These are phyloP conservation scores for Lerista edwardsae DNA, from an alignment of 2,797 vertebrate species.

Conservation along the genomic window DNA sequence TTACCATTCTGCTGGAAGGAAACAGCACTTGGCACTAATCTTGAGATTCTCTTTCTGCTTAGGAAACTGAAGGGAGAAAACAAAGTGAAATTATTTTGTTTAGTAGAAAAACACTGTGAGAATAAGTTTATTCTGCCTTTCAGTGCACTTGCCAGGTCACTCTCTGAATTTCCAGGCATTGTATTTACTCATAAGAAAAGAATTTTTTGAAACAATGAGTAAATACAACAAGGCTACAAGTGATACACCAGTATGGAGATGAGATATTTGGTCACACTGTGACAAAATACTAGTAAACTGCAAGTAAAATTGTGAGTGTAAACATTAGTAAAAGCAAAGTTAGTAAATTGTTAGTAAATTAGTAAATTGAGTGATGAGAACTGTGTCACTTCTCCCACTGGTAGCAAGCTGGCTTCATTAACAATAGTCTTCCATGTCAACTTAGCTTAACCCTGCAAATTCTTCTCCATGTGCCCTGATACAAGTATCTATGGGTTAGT, in stretches of 20 bases:
- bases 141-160: neutral
- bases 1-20: constrained; percentile 61
- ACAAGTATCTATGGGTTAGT: too few relatives aligned
- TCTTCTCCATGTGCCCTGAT: neutral
- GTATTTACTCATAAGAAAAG: neutral
- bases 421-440: neutral
- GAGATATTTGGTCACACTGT: neutral
- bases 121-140: neutral
- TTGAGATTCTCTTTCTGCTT: constrained; percentile 50
- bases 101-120: neutral
- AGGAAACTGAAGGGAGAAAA: constrained; percentile 47
- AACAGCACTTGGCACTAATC: constrained; percentile 53
- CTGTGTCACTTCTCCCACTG: too few relatives aligned
- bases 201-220: neutral
- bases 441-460: neutral
- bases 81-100: constrained; percentile 9
- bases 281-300: neutral
- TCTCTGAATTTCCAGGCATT: constrained; percentile 10
- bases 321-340: too few relatives aligned
- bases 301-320: too few relatives aligned
- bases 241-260: neutral
- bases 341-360: neutral
- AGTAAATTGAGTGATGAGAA: neutral
- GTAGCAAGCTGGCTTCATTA: neutral
- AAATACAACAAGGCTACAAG: neutral